Evolutionary conservation across 2,888 invertebrate species (phyloP).

Genomic region (Argyresthia goedartella): DNA sequence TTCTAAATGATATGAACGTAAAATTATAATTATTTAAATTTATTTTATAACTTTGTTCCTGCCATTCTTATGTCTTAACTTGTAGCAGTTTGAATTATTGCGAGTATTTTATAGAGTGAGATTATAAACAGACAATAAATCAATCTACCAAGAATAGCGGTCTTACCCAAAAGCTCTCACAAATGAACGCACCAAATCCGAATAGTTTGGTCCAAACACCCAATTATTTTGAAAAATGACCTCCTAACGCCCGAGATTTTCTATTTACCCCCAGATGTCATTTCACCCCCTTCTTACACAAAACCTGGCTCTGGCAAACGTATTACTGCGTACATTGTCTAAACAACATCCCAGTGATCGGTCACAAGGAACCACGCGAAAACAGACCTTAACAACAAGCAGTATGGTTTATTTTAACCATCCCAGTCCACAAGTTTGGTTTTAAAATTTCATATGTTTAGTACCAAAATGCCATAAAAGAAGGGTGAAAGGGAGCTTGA

Average conservation of each 20-base stretch:
- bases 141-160: too few species aligned
- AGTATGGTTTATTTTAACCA: conserved; percentile 12
- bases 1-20: too few species aligned
- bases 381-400: conserved; percentile 11
- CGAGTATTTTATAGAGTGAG: too few species aligned
- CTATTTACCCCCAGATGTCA: conserved; percentile 51
- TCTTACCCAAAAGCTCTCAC: neutral
- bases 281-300: conserved; percentile 58
- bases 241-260: conserved; percentile 44
- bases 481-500: conserved; percentile 8
- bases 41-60: too few species aligned
- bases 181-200: neutral
- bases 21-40: too few species aligned
- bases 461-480: conserved; percentile 29
- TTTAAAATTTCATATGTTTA: conserved; percentile 37
- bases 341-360: conserved; percentile 58
- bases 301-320: conserved; percentile 59
- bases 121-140: too few species aligned
- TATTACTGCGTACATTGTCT: conserved; percentile 60
- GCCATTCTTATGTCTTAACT: too few species aligned
- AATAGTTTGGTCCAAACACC: neutral
- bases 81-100: too few species aligned
- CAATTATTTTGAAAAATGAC: conserved; percentile 60
- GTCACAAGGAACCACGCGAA: conserved; percentile 15
- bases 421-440: conserved; percentile 14